These are phyloP conservation scores for Dinoponera quadriceps DNA, from an alignment of 1,140 invertebrate genomes.

Conservation along the genomic window DNA sequence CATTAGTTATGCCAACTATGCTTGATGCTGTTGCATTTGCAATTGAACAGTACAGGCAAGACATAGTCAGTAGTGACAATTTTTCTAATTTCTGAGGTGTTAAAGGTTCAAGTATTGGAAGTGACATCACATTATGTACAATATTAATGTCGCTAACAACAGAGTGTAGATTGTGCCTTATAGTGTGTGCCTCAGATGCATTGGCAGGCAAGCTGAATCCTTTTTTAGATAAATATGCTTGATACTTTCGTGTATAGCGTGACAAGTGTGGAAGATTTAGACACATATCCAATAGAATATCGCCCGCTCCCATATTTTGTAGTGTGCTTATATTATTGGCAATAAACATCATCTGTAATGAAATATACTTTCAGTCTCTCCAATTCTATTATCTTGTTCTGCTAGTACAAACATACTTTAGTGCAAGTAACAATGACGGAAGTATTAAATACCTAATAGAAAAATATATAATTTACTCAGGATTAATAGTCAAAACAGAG, in stretches of 20 bases:
- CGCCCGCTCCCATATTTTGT: constrained; percentile 91
- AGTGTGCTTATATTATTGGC: constrained; percentile 86
- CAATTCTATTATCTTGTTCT: constrained; percentile 10
- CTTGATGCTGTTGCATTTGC: constrained; percentile 89
- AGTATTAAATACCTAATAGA: constrained; percentile 3
- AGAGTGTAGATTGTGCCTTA: constrained; percentile 91
- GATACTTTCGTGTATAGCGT: constrained; percentile 90
- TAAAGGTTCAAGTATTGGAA: constrained; percentile 95
- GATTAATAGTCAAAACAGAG: constrained; percentile 11
- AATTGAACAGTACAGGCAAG: constrained; percentile 92
- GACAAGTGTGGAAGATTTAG: constrained; percentile 91
- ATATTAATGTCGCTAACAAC: constrained; percentile 94
- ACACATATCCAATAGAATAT: constrained; percentile 92
- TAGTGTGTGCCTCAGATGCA: constrained; percentile 90
- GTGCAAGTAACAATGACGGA: neutral
- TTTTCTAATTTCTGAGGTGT: constrained; percentile 92
- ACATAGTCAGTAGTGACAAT: constrained; percentile 91
- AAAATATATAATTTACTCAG: constrained; percentile 3
- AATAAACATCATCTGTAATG: constrained; percentile 84
- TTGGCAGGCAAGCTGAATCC: constrained; percentile 89
- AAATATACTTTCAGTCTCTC: constrained; percentile 20
- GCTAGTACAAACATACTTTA: constrained; percentile 30
- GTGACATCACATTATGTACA: constrained; percentile 92
- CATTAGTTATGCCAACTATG: constrained; percentile 88
- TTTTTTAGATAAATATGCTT: constrained; percentile 89